Base-by-base conservation (phyloP, 2,113 vertebrate species). In the Daboia siamensis region DNA sequence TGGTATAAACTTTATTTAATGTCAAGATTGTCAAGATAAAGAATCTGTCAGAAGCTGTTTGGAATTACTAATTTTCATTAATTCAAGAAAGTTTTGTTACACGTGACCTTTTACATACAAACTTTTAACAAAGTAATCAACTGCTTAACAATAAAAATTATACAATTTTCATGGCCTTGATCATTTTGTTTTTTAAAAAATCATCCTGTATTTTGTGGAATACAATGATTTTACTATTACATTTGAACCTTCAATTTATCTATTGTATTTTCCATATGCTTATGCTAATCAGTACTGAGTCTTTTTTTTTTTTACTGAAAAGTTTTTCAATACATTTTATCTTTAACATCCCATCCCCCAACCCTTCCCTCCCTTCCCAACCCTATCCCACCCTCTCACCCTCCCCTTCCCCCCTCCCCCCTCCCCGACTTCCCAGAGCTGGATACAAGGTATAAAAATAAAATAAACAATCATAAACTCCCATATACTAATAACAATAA, bases 21-120 rank as follows among this genome's bases (percentile, higher is more conserved):
- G 92, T 92, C 88, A 89, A 93, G 92, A 90, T 55, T 48, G 90
- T 3, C 9, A 29, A 54, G 0, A 86, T 7, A 87, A 11, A 86
- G 56, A 61, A 93, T 95, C 64, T 29, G 23, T 11, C 5, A 94
- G 0, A 92, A 21, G 57, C 1, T 33, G 56, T 52, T 94, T 92
- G 26, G 26, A 33, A 11, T 89, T 91, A 88, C 52, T 87, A 57
- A 51, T 21, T 87, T 87, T 56, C 59, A 0, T 21, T 93, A 0
- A 0, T 88, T 89, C 69, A 90, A 92, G 5, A 10, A 92, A 9
- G 93, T 89, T 87, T n/a, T 15, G 39, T 80, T 87, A 48, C 23
- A 21, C 91, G 92, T 26, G 5, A 61, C 69, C 13, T 90, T 39
- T 46, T 13, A 3, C 33, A 23, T 69, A 85, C 6, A 86, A 69